Conservation (phyloP, 2,797 vertebrate genomes). For the Taeniopygia guttata region DNA sequence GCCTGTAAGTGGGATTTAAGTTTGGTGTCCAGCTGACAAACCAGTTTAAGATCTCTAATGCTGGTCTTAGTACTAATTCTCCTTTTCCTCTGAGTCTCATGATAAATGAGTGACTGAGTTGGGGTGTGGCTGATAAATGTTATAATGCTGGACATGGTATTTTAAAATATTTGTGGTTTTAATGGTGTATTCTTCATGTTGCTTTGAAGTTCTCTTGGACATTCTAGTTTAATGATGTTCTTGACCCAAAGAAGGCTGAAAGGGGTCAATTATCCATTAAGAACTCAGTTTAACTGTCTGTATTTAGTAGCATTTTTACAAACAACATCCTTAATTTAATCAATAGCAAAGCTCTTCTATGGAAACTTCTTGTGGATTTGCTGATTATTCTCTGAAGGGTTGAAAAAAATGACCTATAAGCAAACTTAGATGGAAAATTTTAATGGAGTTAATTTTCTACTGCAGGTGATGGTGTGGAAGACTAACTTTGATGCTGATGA, state of each 20-base stretch:
- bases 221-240: neutral
- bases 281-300: neutral
- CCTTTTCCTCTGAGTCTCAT: neutral
- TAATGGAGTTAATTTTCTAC: neutral
- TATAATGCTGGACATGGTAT: neutral
- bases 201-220: neutral
- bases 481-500: conserved; percentile 86
- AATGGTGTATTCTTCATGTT: neutral
- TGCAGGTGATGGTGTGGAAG: conserved; percentile 96
- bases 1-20: neutral
- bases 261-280: neutral
- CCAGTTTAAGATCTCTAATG: neutral
- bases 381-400: neutral
- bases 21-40: neutral
- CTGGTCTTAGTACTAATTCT: neutral
- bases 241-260: neutral
- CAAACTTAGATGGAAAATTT: neutral
- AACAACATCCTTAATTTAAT: neutral
- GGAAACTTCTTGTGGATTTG: neutral
- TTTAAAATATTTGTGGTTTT: neutral
- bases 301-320: neutral
- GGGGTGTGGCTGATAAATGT: neutral
- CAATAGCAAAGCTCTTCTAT: neutral
- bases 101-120: neutral
- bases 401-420: neutral